phyloP scores from a whole-genome alignment of 2,797 vertebrate genomes.

The Chaenodraco wilsoni region DNA sequence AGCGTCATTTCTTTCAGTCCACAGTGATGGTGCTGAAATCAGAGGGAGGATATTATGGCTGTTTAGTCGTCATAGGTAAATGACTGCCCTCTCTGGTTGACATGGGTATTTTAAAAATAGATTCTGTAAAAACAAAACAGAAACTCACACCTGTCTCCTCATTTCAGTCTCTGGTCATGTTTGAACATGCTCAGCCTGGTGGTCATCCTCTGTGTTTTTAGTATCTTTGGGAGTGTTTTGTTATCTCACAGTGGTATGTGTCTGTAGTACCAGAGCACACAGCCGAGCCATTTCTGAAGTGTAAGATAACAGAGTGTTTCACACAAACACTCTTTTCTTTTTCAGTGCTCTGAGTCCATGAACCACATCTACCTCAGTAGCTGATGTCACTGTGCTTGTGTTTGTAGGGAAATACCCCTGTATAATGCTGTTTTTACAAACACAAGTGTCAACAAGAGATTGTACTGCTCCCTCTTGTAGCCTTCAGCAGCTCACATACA shows the following conservation, averaged over 20 bases:
- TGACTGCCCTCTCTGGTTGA: slow-evolving; percentile 71
- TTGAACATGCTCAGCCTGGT: not conserved
- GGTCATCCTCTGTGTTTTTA: slow-evolving; percentile 7
- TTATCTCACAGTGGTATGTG: slow-evolving; percentile 11
- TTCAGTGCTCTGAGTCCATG: not conserved
- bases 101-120: slow-evolving; percentile 5
- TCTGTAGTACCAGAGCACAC: not conserved
- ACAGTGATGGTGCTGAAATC: slow-evolving; percentile 74
- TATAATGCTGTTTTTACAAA: not conserved
- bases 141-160: not conserved
- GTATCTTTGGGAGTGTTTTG: slow-evolving; percentile 1
- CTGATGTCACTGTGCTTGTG: not conserved
- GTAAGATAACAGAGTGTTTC: slow-evolving; percentile 1
- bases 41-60: not conserved
- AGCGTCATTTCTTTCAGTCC: slow-evolving; percentile 50
- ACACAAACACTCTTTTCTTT: not conserved
- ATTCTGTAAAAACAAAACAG: not conserved
- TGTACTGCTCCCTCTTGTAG: not conserved
- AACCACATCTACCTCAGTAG: not conserved
- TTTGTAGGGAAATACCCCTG: not conserved
- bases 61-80: slow-evolving; percentile 34
- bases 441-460: not conserved
- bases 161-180: slow-evolving; percentile 4
- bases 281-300: not conserved
- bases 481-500: not conserved